phyloP scores from a whole-genome alignment of 2,797 vertebrate genomes.

The Etheostoma nigrum region DNA sequence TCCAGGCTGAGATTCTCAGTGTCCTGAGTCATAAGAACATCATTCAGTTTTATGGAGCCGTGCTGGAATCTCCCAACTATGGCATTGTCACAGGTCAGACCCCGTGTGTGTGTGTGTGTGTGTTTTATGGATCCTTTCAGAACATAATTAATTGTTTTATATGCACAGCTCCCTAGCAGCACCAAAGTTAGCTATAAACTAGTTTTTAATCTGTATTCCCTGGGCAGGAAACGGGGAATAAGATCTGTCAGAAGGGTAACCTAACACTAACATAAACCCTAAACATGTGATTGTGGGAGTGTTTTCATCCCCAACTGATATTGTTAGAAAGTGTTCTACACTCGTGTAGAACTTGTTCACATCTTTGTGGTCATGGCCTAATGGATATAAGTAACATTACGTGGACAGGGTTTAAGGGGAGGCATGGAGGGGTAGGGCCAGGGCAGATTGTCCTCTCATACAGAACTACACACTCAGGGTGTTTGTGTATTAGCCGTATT shows the following conservation, averaged over 20 bases:
- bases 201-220: too few species aligned
- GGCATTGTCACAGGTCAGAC: slow-evolving; percentile 97
- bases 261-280: slow-evolving; percentile 3
- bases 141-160: background rate
- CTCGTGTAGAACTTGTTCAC: background rate
- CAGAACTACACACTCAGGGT: background rate
- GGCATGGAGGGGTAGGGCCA: background rate
- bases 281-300: background rate
- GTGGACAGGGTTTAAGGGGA: slow-evolving; percentile 8
- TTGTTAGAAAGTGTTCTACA: background rate
- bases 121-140: slow-evolving; percentile 10
- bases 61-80: slow-evolving; percentile 97
- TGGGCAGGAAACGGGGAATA: too few species aligned
- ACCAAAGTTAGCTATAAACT: too few species aligned
- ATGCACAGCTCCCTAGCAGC: too few species aligned
- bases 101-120: slow-evolving; percentile 6
- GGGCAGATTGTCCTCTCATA: background rate
- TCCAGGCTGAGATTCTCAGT: slow-evolving; percentile 97
- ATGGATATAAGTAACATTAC: slow-evolving; percentile 5
- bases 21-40: slow-evolving; percentile 99
- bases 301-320: background rate
- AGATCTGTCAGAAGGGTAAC: too few species aligned
- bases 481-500: slow-evolving; percentile 27
- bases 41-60: slow-evolving; percentile 98
- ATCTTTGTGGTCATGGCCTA: slow-evolving; percentile 2